phyloP scores from a whole-genome alignment of 2,113 vertebrate genomes.

The Coracopsis vasa region DNA sequence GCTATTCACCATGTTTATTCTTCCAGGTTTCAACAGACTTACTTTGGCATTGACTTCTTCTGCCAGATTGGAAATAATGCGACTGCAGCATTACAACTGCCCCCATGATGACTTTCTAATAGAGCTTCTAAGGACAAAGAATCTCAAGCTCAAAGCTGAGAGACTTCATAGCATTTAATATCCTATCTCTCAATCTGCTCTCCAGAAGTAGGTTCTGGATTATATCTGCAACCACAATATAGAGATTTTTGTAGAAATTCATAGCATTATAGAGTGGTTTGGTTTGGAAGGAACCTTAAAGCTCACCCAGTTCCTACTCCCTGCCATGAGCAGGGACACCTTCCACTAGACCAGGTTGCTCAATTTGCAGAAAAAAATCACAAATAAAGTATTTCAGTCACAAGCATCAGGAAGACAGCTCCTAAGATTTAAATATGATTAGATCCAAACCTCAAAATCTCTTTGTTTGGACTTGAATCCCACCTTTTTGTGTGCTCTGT shows the following conservation, averaged over 20 bases:
- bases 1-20: not conserved
- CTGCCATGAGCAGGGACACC: not conserved
- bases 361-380: not conserved
- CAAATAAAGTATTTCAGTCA: not conserved
- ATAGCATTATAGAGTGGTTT: not conserved
- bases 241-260: not conserved
- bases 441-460: not conserved
- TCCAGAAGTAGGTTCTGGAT: not conserved
- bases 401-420: not conserved
- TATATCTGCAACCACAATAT: not conserved
- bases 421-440: not conserved
- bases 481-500: not conserved
- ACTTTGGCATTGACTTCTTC: not conserved
- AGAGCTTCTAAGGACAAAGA: not conserved
- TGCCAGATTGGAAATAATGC: not conserved
- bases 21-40: not conserved
- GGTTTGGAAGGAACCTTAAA: not conserved
- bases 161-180: not conserved
- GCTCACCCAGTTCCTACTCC: not conserved
- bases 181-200: not conserved
- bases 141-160: not conserved
- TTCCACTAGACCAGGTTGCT: not conserved
- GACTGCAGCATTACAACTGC: not conserved
- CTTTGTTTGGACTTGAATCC: not conserved
- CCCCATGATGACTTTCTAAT: rapidly evolving